Conservation (phyloP, 2,113 vertebrate species). For the Sinocyclocheilus grahami region DNA sequence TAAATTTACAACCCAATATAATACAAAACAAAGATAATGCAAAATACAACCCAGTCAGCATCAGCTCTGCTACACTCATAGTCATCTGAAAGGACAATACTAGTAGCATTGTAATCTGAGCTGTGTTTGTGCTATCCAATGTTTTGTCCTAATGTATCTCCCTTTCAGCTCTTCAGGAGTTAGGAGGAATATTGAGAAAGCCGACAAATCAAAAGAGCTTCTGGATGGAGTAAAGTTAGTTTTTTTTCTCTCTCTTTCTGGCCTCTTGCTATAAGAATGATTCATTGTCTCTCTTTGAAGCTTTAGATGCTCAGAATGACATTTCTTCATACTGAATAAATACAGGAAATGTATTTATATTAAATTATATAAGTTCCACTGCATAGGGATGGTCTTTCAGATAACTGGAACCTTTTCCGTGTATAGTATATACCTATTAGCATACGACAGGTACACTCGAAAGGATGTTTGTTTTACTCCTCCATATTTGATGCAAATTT, state of each 20-base stretch:
- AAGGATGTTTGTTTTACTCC: too few relatives aligned
- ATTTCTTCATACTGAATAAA: neutral
- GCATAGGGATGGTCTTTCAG: neutral
- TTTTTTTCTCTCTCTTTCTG: neutral
- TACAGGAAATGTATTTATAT: neutral
- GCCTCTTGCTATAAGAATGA: neutral
- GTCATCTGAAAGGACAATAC: too few relatives aligned
- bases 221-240: neutral
- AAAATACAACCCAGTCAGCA: too few relatives aligned
- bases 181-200: too few relatives aligned
- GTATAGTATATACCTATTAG: neutral
- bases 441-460: neutral
- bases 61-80: too few relatives aligned
- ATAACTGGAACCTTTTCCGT: neutral
- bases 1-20: too few relatives aligned
- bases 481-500: too few relatives aligned
- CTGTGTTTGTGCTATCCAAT: neutral
- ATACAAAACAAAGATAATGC: too few relatives aligned
- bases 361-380: neutral
- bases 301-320: neutral
- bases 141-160: neutral
- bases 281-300: neutral
- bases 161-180: slow-evolving; percentile 14
- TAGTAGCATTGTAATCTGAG: neutral
- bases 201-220: slow-evolving; percentile 18